Base-by-base conservation (phyloP, 2,113 vertebrate species). In the Brienomyrus longianalis region DNA sequence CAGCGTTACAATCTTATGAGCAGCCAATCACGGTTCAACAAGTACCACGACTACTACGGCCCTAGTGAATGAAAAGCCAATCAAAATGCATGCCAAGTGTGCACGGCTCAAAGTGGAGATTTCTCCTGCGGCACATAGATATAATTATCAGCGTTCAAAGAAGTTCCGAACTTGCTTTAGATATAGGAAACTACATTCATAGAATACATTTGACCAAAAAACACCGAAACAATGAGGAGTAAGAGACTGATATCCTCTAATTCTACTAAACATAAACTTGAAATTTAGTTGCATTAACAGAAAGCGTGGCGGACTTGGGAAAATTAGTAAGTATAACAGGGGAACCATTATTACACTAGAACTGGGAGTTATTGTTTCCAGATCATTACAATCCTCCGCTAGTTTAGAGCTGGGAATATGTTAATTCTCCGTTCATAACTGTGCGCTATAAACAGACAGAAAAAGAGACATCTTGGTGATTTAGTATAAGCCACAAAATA, bases 21-120 rank as follows among this genome's bases (percentile, higher is more conserved):
- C 91, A 91, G 92, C 95, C 95, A 90, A 95, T 95, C 95, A 93
- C 74, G 10, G 1, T 85, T 59, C 92, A 94, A 93, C 94, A 94
- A 94, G 93, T 94, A 95, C 92, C 91, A 93, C 92, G 90, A 84
- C 83, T 51, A 13, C 89, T 87, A 52, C 90, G 84, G 89, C 45
- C 56, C 90, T 86, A 83, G 92, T 94, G 94, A 95, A 93, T 94
- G 94, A 93, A 86, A 85, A 2, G 92, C 94, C 95, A 95, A 95
- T 94, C 91, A 39, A 45, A 86, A 66, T 62, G 43, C 86, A 91
- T 54, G 50, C 23, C 50, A 87, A 87, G 89, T 90, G 51, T 19
- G 2, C 31, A 51, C 17, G 48, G 3, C 54, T 59, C 52, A 3
- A 45, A 54, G 74, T 1, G 35, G 6, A 83, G 74, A 8, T 19